Conservation (phyloP, 2,113 vertebrate species). For the Ibidorhyncha struthersii region DNA sequence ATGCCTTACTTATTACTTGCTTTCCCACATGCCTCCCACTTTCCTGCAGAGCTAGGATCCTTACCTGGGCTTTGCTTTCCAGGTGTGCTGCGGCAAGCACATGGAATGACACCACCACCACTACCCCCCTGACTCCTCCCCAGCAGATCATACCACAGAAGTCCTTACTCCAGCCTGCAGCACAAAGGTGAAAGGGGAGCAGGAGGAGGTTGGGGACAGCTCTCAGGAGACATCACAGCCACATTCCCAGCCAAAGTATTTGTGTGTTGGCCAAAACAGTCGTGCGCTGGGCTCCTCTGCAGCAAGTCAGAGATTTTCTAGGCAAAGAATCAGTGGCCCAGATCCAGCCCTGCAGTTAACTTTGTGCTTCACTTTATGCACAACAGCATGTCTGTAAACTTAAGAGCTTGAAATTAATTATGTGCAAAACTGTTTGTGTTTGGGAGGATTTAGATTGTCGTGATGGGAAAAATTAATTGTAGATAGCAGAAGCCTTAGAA, state of each 20-base stretch:
- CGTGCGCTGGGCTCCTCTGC: neutral
- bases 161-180: neutral
- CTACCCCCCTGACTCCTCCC: accelerated
- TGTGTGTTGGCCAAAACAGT: neutral
- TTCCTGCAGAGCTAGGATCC: neutral
- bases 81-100: neutral
- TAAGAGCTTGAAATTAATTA: constrained; percentile 18
- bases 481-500: constrained; percentile 26
- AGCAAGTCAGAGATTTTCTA: neutral
- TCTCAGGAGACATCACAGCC: neutral
- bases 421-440: constrained; percentile 13
- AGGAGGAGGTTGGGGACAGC: neutral
- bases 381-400: neutral
- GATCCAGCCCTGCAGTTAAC: neutral
- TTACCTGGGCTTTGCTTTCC: neutral
- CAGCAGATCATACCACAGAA: neutral
- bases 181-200: neutral
- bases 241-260: neutral
- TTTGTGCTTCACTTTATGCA: neutral
- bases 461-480: neutral
- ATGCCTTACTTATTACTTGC: neutral
- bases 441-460: neutral
- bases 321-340: neutral
- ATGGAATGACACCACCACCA: neutral
- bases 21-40: accelerated